Base-by-base conservation (phyloP, 2,888 invertebrate species). In the Eupithecia inturbata region DNA sequence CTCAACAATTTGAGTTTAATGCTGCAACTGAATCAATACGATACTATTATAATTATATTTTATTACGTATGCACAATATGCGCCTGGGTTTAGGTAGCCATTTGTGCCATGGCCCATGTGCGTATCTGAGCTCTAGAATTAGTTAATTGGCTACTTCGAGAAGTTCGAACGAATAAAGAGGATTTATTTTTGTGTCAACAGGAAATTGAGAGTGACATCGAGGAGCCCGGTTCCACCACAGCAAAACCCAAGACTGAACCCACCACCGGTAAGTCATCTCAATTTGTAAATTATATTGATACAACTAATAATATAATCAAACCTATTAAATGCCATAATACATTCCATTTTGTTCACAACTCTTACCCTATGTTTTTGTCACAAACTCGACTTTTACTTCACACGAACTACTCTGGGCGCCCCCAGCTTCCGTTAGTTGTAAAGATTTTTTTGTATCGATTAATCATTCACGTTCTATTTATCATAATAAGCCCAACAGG, bases 131-230 rank as follows among this genome's bases (percentile, higher is more conserved):
- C 49, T 53, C 10, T 53, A 53, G 49, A 53, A 22, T 53, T 3
- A 10, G 3, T 22, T 53, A 22, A 53, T 22, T 53, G 49, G 49
- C 3, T 22, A 53, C n/a, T 53, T 53, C 22, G 22, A 53, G 49
- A 53, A 10, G n/a, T 10, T 53, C 49, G 9, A 53, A 10, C 9
- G 49, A 53, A 53, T 64, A 39, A 39, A 41, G 33, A 22, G 26
- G 12, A n/a, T n/a, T 16, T 31, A 31, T 41, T 41, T 80, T 75
- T 73, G 64, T 78, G 67, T 67, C 81, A 83, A 14, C 84, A 92
- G 92, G 92, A 92, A 87, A 84, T 89, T 36, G 92, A 91, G 72
- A 87, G 78, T 39, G 82, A 83, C 60, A 84, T 84, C 67, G 85
- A 88, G 66, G 88, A 87, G 68, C 70, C 74, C 39, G 64, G 49